Conservation (phyloP, 2,113 vertebrate species). For the Hypanus sabinus region DNA sequence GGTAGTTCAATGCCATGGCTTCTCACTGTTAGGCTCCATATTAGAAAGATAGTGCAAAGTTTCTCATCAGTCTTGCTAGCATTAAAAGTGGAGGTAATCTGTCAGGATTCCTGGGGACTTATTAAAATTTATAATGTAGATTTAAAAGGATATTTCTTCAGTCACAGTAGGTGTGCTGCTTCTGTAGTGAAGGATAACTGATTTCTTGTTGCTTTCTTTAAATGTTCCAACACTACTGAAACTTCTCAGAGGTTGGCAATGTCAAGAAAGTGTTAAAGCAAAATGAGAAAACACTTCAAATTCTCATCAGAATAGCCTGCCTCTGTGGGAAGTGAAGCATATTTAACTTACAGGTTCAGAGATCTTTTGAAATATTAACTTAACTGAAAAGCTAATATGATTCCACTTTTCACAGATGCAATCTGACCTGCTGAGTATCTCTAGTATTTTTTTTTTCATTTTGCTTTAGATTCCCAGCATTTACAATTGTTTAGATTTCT, state of each 20-base stretch:
- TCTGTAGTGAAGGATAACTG: not conserved
- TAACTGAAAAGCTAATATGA: too few species aligned
- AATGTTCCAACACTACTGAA: not conserved
- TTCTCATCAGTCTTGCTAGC: not conserved
- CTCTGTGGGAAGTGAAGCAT: too few species aligned
- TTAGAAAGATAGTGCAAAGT: not conserved
- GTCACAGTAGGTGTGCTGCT: not conserved
- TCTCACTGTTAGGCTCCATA: not conserved
- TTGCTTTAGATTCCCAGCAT: too few species aligned
- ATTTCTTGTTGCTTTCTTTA: not conserved
- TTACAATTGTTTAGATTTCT: too few species aligned
- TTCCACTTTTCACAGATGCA: too few species aligned
- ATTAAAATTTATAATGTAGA: not conserved
- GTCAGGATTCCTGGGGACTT: not conserved
- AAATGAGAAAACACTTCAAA: too few species aligned
- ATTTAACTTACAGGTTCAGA: too few species aligned
- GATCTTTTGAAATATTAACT: too few species aligned
- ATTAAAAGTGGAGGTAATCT: not conserved
- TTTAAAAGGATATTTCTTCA: not conserved
- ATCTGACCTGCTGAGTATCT: too few species aligned
- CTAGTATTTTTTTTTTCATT: too few species aligned
- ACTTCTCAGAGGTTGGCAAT: not conserved
- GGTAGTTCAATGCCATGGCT: not conserved
- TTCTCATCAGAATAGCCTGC: too few species aligned
- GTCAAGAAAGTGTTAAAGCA: not conserved